Evolutionary conservation across 30 jellyfish, hydroid and myxozoan genomes (phyloP).

Genomic region (Rhopilema esculentum): DNA sequence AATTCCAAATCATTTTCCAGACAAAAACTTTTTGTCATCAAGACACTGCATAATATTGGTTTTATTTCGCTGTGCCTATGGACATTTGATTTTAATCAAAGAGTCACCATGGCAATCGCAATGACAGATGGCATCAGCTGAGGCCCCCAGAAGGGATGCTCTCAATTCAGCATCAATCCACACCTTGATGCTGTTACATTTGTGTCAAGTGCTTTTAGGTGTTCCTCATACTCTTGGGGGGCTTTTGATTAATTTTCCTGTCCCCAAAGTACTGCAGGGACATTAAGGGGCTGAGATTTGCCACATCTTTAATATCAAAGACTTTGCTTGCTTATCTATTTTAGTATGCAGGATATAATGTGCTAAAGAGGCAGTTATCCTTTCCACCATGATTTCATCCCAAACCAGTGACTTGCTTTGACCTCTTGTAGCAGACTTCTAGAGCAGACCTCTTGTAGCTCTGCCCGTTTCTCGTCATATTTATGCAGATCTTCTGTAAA

Average conservation of each 20-base stretch:
- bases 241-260: not conserved
- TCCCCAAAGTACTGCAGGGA: conserved; percentile 9
- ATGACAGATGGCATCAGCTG: conserved; percentile 7
- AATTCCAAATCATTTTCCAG: not conserved
- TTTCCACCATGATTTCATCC: not conserved
- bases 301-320: conserved; percentile 3
- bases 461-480: not conserved
- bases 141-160: conserved; percentile 6
- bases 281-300: not conserved
- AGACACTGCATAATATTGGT: not conserved
- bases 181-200: not conserved
- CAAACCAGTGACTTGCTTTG: conserved; percentile 15
- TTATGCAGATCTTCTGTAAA: not conserved
- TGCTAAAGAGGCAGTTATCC: conserved; percentile 15
- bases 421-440: conserved; percentile 1
- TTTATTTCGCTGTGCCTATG: not conserved
- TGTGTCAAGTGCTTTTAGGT: not conserved
- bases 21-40: not conserved
- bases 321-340: conserved; percentile 8
- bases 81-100: conserved; percentile 6
- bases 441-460: not conserved
- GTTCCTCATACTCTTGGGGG: not conserved
- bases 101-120: conserved; percentile 1
- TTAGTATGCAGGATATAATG: not conserved
- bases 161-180: not conserved